Evolutionary conservation across 2,797 vertebrate genomes (phyloP).

Genomic region (Hypotaenidia philippensis): DNA sequence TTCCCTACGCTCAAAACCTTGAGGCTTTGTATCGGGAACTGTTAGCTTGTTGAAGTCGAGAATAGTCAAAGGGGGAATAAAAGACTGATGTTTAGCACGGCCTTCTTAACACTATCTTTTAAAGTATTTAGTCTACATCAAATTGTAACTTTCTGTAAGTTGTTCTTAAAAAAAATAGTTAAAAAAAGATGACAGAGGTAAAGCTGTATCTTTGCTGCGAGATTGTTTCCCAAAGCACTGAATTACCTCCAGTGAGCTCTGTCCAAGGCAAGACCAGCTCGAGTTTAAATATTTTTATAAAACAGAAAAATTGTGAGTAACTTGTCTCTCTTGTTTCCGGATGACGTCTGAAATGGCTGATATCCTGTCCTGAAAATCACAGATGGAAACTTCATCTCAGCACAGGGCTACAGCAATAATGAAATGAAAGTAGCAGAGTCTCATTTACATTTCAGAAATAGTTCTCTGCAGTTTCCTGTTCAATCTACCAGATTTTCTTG

Average conservation of each 20-base stretch:
- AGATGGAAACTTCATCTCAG: conserved; percentile 66
- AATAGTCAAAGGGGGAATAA: not conserved
- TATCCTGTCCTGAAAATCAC: conserved; percentile 68
- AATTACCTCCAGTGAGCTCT: not conserved
- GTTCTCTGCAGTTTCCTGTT: conserved; percentile 77
- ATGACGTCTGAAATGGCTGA: conserved; percentile 45
- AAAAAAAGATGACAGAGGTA: not conserved
- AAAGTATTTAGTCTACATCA: not conserved
- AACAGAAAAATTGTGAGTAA: not conserved
- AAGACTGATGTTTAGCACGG: not conserved
- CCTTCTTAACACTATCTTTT: not conserved
- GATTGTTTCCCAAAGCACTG: not conserved
- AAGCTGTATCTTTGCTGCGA: accelerated
- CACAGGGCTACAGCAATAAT: conserved; percentile 55
- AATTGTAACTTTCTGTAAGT: not conserved
- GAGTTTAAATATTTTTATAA: not conserved
- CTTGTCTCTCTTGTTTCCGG: not conserved
- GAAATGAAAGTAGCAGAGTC: conserved; percentile 80
- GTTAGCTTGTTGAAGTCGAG: not conserved
- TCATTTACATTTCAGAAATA: conserved; percentile 81
- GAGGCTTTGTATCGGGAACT: not conserved
- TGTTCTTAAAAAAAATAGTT: not conserved
- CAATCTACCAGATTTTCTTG: conserved; percentile 55
- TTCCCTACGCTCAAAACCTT: not conserved
- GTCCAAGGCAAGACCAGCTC: not conserved